Evolutionary conservation across 1,140 invertebrate genomes (phyloP).

Genomic region (Nilaparvata lugens): DNA sequence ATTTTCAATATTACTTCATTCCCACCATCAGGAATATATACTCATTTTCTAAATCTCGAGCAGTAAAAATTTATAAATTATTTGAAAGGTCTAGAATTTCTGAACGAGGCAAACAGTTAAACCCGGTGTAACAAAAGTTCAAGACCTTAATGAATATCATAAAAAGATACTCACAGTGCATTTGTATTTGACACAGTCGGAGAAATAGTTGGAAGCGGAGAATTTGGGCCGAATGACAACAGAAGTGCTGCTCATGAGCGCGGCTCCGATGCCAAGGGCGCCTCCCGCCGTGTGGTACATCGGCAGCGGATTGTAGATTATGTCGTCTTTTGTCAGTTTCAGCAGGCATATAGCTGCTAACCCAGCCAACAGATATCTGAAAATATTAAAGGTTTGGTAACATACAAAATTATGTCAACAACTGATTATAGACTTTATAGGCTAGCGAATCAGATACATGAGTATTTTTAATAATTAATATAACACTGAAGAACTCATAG

Average conservation of each 20-base stretch:
- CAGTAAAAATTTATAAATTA: too few relatives aligned
- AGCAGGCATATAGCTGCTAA: conserved; percentile 36
- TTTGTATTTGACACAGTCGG: conserved; percentile 59
- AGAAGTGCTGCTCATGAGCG: conserved; percentile 49
- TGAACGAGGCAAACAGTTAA: too few relatives aligned
- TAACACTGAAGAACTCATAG: neutral
- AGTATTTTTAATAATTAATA: neutral
- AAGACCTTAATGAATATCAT: too few relatives aligned
- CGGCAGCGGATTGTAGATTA: conserved; percentile 54
- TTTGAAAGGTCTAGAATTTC: too few relatives aligned
- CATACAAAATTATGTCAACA: neutral
- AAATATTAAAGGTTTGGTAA: neutral
- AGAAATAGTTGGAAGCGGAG: conserved; percentile 66
- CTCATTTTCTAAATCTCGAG: too few relatives aligned
- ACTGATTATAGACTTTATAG: neutral
- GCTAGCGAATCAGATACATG: conserved; percentile 9
- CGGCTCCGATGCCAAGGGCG: conserved; percentile 48
- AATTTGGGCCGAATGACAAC: conserved; percentile 60
- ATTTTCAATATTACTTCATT: too few relatives aligned
- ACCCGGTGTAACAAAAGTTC: too few relatives aligned
- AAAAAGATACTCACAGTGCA: conserved; percentile 48
- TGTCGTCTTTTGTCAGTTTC: conserved; percentile 35
- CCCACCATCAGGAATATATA: too few relatives aligned
- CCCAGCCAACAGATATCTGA: conserved; percentile 37
- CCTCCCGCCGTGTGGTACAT: conserved; percentile 63